phyloP scores from a whole-genome alignment of 2,113 vertebrate genomes.

The Melospiza melodia region DNA sequence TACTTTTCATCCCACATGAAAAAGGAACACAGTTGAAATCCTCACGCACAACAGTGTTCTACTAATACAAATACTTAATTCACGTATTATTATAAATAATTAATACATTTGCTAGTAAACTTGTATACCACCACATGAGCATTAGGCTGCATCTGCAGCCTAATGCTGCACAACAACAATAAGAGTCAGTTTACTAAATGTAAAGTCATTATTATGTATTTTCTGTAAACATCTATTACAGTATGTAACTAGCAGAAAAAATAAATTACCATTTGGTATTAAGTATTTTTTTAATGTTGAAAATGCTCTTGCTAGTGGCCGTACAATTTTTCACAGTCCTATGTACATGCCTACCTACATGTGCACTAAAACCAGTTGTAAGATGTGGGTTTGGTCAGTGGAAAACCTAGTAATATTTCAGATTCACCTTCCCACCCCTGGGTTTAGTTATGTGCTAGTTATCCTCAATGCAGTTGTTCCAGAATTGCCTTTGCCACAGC shows the following conservation, averaged over 20 bases:
- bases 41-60: background rate
- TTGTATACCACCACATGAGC: rapidly evolving
- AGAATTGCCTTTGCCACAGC: background rate
- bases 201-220: background rate
- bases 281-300: background rate
- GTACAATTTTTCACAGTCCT: background rate
- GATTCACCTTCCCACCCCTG: background rate
- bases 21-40: background rate
- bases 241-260: background rate
- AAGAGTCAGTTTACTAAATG: background rate
- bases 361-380: background rate
- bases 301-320: background rate
- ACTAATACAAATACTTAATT: background rate
- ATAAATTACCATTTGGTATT: background rate
- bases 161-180: too few relatives aligned
- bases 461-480: background rate
- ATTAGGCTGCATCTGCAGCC: background rate
- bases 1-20: background rate
- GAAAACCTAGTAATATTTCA: background rate
- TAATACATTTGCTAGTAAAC: background rate
- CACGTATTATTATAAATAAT: background rate
- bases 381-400: background rate
- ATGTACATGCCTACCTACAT: too few relatives aligned
- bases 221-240: background rate
- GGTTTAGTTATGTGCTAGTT: background rate